Evolutionary conservation across 2,888 invertebrate species (phyloP), one percentile per base, ranked within the genome.

Genomic region (Spodoptera exigua): DNA sequence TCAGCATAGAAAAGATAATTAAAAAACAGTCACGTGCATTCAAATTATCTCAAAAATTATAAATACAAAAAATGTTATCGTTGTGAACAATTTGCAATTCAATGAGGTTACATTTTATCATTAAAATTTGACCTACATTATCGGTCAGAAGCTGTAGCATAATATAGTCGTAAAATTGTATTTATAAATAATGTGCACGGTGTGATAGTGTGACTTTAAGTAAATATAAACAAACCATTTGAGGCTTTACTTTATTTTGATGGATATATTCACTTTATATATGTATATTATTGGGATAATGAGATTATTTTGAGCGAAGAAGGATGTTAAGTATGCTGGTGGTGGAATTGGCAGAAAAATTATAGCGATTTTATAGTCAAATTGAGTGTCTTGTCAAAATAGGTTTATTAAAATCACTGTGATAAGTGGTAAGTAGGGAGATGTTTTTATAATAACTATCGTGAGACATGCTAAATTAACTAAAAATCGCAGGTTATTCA

Each of bases 151-250:
- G 32, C 18, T 18, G n/a, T n/a, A 36, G 34, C 32, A 41, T 72
- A 58, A 41, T 71, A 37, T 45, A 10, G 47, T 58, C 46, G 12
- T 70, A 41, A 55, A 69, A 46, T 39, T 44, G 40, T 52, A 46
- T 70, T 47, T 49, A 56, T 67, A 17, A 59, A 49, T n/a, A 60
- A 7, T 37, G n/a, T 46, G 3, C 65, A 68, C 70, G 70, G 78
- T 75, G 74, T 70, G 47, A 61, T 11, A 43, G 47, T 27, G 48
- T 45, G 69, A 61, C 43, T 43, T 5, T 44, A 9, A n/a, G 34
- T 12, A 46, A 66, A 60, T 21, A 45, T 58, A 59, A 75, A 75
- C 60, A 70, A 62, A 66, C 65, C 41, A 61, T 60, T 36, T 40
- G 17, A 7, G 13, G 43, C 17, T 17, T 18, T 41, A 32, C 16